These are phyloP conservation scores for Chrosomus eos DNA, from an alignment of 2,797 vertebrate species.

Conservation along the genomic window DNA sequence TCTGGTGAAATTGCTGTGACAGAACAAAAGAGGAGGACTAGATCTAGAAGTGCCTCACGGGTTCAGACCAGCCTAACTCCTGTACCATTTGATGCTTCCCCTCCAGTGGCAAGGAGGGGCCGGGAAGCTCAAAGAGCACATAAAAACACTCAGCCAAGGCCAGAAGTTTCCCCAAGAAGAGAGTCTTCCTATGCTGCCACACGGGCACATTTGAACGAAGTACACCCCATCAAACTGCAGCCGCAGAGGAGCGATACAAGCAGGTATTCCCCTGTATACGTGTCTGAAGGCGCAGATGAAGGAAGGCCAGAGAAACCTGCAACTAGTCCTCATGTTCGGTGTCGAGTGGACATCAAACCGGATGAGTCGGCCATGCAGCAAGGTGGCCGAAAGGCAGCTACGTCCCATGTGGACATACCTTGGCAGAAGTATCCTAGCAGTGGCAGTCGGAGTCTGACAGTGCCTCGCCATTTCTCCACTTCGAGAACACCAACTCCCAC, in stretches of 20 bases:
- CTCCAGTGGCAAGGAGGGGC: constrained; percentile 79
- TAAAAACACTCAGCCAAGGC: constrained; percentile 77
- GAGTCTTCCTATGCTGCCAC: constrained; percentile 80
- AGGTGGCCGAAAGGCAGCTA: constrained; percentile 74
- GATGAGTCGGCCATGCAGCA: constrained; percentile 85
- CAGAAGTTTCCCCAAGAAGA: constrained; percentile 83
- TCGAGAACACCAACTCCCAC: constrained; percentile 90
- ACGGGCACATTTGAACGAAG: constrained; percentile 85
- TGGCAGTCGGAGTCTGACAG: constrained; percentile 80
- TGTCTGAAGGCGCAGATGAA: constrained; percentile 79
- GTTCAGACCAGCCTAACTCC: constrained; percentile 83
- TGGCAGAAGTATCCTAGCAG: constrained; percentile 80
- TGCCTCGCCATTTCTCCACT: constrained; percentile 83
- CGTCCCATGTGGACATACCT: constrained; percentile 71
- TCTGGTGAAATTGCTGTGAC: constrained; percentile 69
- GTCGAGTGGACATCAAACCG: constrained; percentile 94
- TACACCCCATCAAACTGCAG: constrained; percentile 94
- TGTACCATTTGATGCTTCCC: constrained; percentile 78
- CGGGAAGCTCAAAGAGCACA: constrained; percentile 80
- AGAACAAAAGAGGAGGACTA: constrained; percentile 84
- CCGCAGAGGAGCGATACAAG: constrained; percentile 87
- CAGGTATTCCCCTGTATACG: constrained; percentile 86
- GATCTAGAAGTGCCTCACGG: constrained; percentile 92
- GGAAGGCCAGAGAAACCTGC: constrained; percentile 74
- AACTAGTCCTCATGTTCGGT: constrained; percentile 90